Evolutionary conservation across 2,113 vertebrate genomes (phyloP).

Genomic region (Paraplagusia blochii): DNA sequence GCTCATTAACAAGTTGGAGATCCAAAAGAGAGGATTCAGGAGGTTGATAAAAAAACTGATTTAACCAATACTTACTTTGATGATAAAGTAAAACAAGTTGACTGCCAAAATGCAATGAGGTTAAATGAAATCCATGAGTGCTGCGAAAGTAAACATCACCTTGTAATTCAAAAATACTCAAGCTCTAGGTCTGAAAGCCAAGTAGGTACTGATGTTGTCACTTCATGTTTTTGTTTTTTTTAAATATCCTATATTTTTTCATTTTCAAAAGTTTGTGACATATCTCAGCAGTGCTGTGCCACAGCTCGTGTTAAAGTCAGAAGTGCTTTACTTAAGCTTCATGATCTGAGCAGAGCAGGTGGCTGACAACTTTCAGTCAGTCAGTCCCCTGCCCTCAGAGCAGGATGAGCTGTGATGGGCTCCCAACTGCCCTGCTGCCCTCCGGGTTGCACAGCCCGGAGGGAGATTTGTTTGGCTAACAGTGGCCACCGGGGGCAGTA

Average conservation of each 20-base stretch:
- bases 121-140: no score
- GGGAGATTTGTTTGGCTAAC: constrained; percentile 38
- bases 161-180: no score
- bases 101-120: no score
- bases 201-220: not conserved
- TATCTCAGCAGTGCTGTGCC: constrained; percentile 22
- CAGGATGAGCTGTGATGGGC: constrained; percentile 53
- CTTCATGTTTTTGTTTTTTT: constrained; percentile 10
- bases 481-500: constrained; percentile 19
- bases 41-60: no score
- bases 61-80: no score
- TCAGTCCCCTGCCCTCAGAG: constrained; percentile 17
- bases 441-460: constrained; percentile 48
- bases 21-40: no score
- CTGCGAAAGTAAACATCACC: no score
- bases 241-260: not conserved
- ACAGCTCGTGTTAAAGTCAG: constrained; percentile 10
- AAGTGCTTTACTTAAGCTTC: constrained; percentile 32
- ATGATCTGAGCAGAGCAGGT: constrained; percentile 36
- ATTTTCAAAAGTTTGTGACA: constrained; percentile 8
- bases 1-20: no score
- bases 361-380: constrained; percentile 18
- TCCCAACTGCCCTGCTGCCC: constrained; percentile 41
- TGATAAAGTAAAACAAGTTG: no score
- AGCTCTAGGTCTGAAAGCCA: no score